phyloP scores from a whole-genome alignment of 2,888 invertebrate genomes.

The Sphaerophoria taeniata region DNA sequence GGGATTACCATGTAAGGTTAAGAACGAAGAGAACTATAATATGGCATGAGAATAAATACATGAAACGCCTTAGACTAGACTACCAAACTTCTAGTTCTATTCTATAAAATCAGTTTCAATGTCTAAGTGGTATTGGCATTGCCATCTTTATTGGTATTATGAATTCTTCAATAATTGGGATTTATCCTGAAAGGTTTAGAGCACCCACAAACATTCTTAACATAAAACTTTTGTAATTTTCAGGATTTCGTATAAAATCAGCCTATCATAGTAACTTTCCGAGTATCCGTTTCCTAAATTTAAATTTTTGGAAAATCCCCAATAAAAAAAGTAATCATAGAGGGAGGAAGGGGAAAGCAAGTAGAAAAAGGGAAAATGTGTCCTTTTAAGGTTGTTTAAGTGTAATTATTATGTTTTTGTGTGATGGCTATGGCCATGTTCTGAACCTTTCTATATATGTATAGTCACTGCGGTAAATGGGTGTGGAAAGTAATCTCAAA shows the following conservation, averaged over 20 bases:
- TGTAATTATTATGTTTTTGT: not conserved
- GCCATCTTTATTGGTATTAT: not conserved
- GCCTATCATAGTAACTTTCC: conserved; percentile 24
- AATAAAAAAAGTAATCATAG: too few relatives aligned
- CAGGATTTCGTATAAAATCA: not conserved
- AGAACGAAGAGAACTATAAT: not conserved
- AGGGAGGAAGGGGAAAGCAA: not conserved
- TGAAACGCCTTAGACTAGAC: conserved; percentile 1
- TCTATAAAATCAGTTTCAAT: conserved; percentile 10
- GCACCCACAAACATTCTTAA: conserved; percentile 3
- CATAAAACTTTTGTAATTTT: conserved; percentile 22
- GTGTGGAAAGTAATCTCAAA: not conserved
- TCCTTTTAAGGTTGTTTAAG: conserved; percentile 24
- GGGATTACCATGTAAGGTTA: conserved; percentile 30
- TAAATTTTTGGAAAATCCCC: conserved; percentile 19
- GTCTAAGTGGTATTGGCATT: not conserved
- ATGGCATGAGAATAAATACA: conserved; percentile 1
- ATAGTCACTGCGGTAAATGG: not conserved
- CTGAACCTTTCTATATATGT: not conserved
- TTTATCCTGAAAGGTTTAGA: conserved; percentile 8
- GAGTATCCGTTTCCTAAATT: conserved; percentile 17
- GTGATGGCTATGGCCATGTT: not conserved
- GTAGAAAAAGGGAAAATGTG: not conserved
- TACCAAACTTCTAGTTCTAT: conserved; percentile 2
- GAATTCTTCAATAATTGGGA: not conserved